Conservation (phyloP, 2,113 vertebrate species). For the Eurystomus gularis region DNA sequence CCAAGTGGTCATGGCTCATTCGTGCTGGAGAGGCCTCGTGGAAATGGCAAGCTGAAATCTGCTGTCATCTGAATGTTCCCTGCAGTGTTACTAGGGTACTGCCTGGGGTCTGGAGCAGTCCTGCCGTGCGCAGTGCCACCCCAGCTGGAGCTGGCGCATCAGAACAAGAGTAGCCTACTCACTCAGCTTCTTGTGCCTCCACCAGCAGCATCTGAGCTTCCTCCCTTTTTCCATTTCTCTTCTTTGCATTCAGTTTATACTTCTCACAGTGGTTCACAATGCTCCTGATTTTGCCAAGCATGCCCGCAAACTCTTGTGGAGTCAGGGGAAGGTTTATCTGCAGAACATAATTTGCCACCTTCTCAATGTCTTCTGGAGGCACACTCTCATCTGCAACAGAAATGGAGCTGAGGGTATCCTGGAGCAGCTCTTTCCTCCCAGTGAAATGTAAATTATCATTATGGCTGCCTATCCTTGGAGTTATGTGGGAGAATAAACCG, state of each 20-base stretch:
- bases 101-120: background rate
- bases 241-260: slow-evolving; percentile 44
- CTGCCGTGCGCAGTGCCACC: background rate
- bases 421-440: background rate
- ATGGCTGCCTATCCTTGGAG: background rate
- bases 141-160: background rate
- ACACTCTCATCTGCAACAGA: slow-evolving; percentile 77
- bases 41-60: background rate
- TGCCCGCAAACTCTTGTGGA: slow-evolving; percentile 67
- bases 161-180: slow-evolving; percentile 21
- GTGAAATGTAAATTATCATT: background rate
- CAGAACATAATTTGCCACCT: slow-evolving; percentile 78
- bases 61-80: background rate
- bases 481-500: background rate
- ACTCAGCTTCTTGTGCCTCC: slow-evolving; percentile 74
- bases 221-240: slow-evolving; percentile 52
- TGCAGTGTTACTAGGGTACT: background rate
- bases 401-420: background rate
- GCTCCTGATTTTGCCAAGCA: slow-evolving; percentile 74
- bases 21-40: background rate
- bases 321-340: slow-evolving; percentile 75
- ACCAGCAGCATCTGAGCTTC: slow-evolving; percentile 63
- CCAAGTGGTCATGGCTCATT: background rate
- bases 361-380: slow-evolving; percentile 83
- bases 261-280: slow-evolving; percentile 60